phyloP scores from a whole-genome alignment of 2,797 vertebrate species.

The Sebastes hubbsi region DNA sequence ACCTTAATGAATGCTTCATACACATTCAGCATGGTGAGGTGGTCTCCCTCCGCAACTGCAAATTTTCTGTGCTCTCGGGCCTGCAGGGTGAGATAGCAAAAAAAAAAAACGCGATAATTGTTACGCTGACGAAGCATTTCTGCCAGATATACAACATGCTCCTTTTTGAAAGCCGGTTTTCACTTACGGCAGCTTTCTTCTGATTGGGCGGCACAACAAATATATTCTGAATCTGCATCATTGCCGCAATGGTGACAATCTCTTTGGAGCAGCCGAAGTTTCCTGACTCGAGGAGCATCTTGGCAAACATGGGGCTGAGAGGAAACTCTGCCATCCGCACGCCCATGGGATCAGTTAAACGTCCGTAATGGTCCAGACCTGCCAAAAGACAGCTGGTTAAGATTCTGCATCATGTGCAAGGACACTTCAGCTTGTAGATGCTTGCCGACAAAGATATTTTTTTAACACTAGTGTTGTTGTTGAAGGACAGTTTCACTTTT shows the following conservation, averaged over 20 bases:
- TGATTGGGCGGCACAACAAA: constrained; percentile 92
- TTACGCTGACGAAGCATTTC: constrained; percentile 41
- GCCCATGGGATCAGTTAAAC: constrained; percentile 93
- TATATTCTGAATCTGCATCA: constrained; percentile 99
- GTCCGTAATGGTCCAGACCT: constrained; percentile 97
- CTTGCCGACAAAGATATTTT: background rate
- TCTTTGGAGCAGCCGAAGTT: constrained; percentile 98
- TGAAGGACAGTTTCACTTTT: constrained; percentile 21
- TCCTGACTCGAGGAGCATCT: constrained; percentile 98
- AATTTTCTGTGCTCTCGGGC: constrained; percentile 95
- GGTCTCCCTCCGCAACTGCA: constrained; percentile 97
- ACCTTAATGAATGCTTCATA: constrained; percentile 99
- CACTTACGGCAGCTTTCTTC: constrained; percentile 92
- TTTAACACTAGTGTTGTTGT: background rate
- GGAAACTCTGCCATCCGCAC: constrained; percentile 98
- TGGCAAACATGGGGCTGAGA: constrained; percentile 98
- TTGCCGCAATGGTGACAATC: constrained; percentile 95
- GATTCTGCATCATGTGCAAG: constrained; percentile 3
- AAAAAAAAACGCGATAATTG: constrained; percentile 8
- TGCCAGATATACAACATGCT: background rate
- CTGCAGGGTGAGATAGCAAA: constrained; percentile 73
- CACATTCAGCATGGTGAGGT: constrained; percentile 98
- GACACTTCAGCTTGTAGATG: background rate
- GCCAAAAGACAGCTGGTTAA: constrained; percentile 23
- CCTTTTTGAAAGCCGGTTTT: constrained; percentile 22